A percentile compares a stretch with the other conserved stretches of the same genome.
phyloP scores from a whole-genome alignment of 1,140 invertebrate genomes.

The Euwallacea similis region DNA sequence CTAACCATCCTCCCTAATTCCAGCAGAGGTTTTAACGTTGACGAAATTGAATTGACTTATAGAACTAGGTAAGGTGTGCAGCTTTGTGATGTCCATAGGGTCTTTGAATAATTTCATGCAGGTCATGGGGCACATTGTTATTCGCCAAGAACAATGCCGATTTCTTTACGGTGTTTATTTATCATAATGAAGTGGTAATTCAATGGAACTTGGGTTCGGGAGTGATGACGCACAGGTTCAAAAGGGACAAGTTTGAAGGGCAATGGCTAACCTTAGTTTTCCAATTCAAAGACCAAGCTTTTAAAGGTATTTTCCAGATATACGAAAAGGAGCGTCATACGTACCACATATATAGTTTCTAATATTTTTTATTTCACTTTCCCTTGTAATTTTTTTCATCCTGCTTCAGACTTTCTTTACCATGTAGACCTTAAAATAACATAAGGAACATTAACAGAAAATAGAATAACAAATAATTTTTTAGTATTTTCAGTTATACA shows the following conservation, averaged over 20 bases:
- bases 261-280: conserved; percentile 71
- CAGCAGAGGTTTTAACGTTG: conserved; percentile 44
- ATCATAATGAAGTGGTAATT: conserved; percentile 67
- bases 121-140: conserved; percentile 72
- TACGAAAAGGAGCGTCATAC: too few relatives aligned
- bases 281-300: conserved; percentile 57
- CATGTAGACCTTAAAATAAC: too few relatives aligned
- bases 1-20: conserved; percentile 50
- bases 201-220: conserved; percentile 64
- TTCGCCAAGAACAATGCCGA: conserved; percentile 61
- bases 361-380: neutral
- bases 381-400: too few relatives aligned
- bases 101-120: conserved; percentile 41
- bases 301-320: conserved; percentile 53
- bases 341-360: conserved; percentile 35
- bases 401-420: too few relatives aligned
- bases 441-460: too few relatives aligned
- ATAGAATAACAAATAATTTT: too few relatives aligned
- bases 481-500: too few relatives aligned
- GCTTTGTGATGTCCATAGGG: neutral
- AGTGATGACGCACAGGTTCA: conserved; percentile 58
- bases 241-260: conserved; percentile 63
- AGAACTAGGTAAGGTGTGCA: conserved; percentile 57
- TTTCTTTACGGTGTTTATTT: conserved; percentile 72
- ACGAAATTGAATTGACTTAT: conserved; percentile 63